Evolutionary conservation across 1,140 invertebrate genomes (phyloP).

Genomic region (Cecropterus lyciades): DNA sequence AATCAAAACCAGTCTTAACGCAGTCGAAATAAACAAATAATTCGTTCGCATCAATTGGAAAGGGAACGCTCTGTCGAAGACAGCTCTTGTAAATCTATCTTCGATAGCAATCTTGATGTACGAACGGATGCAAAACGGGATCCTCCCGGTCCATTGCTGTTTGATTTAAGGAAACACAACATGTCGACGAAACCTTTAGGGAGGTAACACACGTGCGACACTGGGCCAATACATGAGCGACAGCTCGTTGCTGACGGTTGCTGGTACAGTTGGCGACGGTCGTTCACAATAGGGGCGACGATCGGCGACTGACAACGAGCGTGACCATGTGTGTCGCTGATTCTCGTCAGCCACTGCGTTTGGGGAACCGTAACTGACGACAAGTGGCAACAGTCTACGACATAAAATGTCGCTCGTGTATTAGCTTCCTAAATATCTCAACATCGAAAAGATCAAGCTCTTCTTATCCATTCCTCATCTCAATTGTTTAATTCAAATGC

Average conservation of each 20-base stretch:
- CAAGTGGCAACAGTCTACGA: too few species aligned
- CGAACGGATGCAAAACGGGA: conserved; percentile 79
- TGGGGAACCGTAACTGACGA: too few species aligned
- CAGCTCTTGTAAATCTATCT: conserved; percentile 81
- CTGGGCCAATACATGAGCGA: too few species aligned
- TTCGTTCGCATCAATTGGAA: conserved; percentile 63
- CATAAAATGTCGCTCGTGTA: too few species aligned
- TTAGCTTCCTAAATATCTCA: conserved; percentile 46
- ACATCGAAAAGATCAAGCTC: conserved; percentile 50
- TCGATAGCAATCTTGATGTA: conserved; percentile 81
- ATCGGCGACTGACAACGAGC: too few species aligned
- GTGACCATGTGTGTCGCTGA: too few species aligned
- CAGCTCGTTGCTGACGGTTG: too few species aligned
- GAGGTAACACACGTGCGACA: too few species aligned
- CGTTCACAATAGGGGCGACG: too few species aligned
- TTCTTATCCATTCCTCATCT: conserved; percentile 61
- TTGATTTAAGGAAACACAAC: conserved; percentile 71
- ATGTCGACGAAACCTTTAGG: conserved; percentile 44
- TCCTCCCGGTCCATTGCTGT: conserved; percentile 54
- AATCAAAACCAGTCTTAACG: conserved; percentile 48
- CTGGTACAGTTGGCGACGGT: too few species aligned
- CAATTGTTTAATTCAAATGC: conserved; percentile 51
- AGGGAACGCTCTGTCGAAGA: conserved; percentile 63
- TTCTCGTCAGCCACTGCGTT: too few species aligned
- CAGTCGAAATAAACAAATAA: conserved; percentile 69